Evolutionary conservation across 2,888 invertebrate genomes (phyloP).

Genomic region (Drosophila kokeensis): DNA sequence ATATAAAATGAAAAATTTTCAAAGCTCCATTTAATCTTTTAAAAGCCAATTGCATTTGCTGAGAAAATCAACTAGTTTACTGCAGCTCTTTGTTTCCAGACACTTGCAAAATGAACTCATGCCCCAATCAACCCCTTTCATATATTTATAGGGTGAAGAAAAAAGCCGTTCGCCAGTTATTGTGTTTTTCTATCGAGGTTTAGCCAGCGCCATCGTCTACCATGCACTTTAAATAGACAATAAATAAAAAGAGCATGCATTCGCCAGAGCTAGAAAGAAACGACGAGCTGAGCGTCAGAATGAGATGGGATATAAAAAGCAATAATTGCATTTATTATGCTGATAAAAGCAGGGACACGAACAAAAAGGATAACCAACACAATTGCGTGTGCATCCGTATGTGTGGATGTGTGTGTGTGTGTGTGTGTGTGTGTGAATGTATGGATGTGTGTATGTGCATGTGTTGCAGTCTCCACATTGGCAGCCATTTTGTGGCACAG

Average conservation of each 20-base stretch:
- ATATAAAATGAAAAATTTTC: not conserved
- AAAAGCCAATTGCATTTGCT: not conserved
- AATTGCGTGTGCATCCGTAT: slow-evolving; percentile 37
- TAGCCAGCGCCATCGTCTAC: slow-evolving; percentile 48
- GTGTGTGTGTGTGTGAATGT: slow-evolving; percentile 12
- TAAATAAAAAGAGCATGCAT: slow-evolving; percentile 57
- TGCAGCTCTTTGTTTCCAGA: not conserved
- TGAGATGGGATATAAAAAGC: slow-evolving; percentile 53
- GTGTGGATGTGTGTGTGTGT: slow-evolving; percentile 26
- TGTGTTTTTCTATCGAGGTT: slow-evolving; percentile 62
- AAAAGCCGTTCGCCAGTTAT: slow-evolving; percentile 55
- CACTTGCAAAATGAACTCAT: not conserved
- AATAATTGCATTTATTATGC: slow-evolving; percentile 83
- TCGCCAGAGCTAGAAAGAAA: slow-evolving; percentile 13
- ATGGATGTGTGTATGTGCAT: slow-evolving; percentile 8
- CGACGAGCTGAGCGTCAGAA: slow-evolving; percentile 11
- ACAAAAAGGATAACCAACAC: slow-evolving; percentile 60
- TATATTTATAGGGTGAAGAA: slow-evolving; percentile 21
- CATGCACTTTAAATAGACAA: slow-evolving; percentile 62
- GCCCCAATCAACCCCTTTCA: not conserved
- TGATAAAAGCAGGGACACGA: slow-evolving; percentile 76
- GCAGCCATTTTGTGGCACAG: slow-evolving; percentile 69
- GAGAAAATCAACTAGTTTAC: not conserved
- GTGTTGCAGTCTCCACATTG: slow-evolving; percentile 37
- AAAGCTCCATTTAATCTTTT: not conserved